These are phyloP conservation scores for Hydrocynus forskahlii DNA, from an alignment of 2,797 vertebrate genomes.

Conservation along the genomic window DNA sequence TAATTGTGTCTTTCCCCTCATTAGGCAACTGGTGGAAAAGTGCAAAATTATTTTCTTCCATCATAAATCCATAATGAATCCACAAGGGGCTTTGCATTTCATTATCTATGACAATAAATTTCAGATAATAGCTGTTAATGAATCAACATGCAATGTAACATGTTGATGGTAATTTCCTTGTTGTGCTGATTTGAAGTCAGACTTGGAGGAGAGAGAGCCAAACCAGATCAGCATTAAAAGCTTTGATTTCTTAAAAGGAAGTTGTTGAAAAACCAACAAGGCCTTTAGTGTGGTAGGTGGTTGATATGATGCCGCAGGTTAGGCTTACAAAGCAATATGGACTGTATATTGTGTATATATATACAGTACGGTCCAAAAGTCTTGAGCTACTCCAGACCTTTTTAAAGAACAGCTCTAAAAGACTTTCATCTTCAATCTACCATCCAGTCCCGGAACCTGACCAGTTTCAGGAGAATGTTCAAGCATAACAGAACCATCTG, in stretches of 20 bases:
- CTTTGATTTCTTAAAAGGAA: background rate
- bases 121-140: background rate
- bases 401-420: too few relatives aligned
- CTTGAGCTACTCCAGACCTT: too few relatives aligned
- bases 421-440: too few relatives aligned
- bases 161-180: constrained; percentile 4
- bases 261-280: background rate
- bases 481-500: too few relatives aligned
- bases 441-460: too few relatives aligned
- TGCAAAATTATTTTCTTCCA: background rate
- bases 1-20: background rate
- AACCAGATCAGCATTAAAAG: background rate
- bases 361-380: too few relatives aligned
- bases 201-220: background rate
- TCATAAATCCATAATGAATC: constrained; percentile 1
- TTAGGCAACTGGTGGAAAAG: background rate
- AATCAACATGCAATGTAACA: background rate
- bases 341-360: too few relatives aligned
- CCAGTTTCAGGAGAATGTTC: too few relatives aligned
- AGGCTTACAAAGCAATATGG: too few relatives aligned
- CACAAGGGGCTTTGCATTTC: constrained; percentile 24
- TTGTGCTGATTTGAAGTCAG: constrained; percentile 15
- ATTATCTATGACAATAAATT: constrained; percentile 12
- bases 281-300: background rate
- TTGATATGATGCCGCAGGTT: too few relatives aligned